Base-by-base conservation (phyloP, 2,797 vertebrate species). In the Sarcoramphus papa region DNA sequence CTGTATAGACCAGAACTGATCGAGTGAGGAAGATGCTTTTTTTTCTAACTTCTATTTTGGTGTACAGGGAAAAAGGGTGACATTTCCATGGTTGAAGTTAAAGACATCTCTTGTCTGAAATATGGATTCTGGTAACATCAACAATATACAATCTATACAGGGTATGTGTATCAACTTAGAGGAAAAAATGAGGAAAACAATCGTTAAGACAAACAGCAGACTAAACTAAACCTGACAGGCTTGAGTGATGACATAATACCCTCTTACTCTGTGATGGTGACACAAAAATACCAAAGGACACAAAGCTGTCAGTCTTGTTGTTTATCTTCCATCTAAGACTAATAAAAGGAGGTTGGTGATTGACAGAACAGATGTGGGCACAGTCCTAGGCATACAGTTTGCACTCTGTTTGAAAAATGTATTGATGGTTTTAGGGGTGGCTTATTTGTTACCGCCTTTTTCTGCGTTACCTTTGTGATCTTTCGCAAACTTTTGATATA, bases 221-320 rank as follows among this genome's bases (percentile, higher is more conserved):
- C 93, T 93, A 90, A 91, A 95, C 78, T 90, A 97, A 94, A 95
- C 77, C 90, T 97, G 98, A 98, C 97, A 98, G 94, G 51, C 50
- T 97, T 97, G 96, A 98, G 87, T 95, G 97, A 98, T 97, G 97
- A 97, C 96, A 98, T 96, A 97, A 97, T 95, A 97, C 88, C 91
- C 92, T 97, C 93, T 96, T 95, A 92, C 59, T 97, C 95, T 96
- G 93, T 93, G 96, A 90, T 74, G 88, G 91, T 96, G 97, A 97
- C 97, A 98, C 76, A 97, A 96, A 97, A 98, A 97, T 94, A 72
- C 96, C 97, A 97, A 97, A 98, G 98, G 97, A 97, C 97, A 98
- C 93, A 93, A 95, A 97, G 75, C 97, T 97, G 97, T 97, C 98
- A 97, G 75, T 98, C 97, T 97, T 93, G n/a, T 96, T 98, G 97